Conservation (phyloP, 2,113 vertebrate genomes). For the Tragelaphus scriptus region DNA sequence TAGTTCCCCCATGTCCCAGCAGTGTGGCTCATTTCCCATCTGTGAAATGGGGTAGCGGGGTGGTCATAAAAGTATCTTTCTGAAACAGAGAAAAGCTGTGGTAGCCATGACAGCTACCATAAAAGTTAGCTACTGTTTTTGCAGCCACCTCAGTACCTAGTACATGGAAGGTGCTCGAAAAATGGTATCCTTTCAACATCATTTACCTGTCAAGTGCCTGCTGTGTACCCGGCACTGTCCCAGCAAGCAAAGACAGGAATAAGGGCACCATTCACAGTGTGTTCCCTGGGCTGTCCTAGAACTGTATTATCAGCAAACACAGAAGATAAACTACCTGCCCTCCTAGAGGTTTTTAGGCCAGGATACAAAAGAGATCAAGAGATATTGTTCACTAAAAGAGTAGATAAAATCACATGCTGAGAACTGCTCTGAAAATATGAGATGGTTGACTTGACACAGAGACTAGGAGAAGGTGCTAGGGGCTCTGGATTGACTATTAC, state of each 20-base stretch:
- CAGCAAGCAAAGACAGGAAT: background rate
- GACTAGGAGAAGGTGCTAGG: rapidly evolving
- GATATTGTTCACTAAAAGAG: background rate
- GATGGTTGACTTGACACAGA: background rate
- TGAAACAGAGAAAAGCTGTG: background rate
- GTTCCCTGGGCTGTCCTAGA: background rate
- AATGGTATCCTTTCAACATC: too few relatives aligned
- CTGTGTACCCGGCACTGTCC: background rate
- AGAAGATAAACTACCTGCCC: too few relatives aligned
- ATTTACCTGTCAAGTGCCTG: background rate
- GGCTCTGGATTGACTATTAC: background rate
- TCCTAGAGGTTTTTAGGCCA: background rate
- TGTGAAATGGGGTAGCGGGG: background rate
- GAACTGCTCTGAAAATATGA: background rate
- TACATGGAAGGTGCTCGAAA: background rate
- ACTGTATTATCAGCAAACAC: background rate
- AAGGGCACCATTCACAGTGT: rapidly evolving
- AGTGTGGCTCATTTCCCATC: background rate
- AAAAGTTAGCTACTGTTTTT: background rate
- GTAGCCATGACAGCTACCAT: background rate
- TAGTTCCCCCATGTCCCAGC: background rate
- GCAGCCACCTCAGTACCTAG: background rate
- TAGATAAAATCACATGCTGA: too few relatives aligned
- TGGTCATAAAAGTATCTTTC: background rate
- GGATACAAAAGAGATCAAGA: background rate